Conservation (phyloP, 2,113 vertebrate genomes). For the Tychaedon coryphoeus region DNA sequence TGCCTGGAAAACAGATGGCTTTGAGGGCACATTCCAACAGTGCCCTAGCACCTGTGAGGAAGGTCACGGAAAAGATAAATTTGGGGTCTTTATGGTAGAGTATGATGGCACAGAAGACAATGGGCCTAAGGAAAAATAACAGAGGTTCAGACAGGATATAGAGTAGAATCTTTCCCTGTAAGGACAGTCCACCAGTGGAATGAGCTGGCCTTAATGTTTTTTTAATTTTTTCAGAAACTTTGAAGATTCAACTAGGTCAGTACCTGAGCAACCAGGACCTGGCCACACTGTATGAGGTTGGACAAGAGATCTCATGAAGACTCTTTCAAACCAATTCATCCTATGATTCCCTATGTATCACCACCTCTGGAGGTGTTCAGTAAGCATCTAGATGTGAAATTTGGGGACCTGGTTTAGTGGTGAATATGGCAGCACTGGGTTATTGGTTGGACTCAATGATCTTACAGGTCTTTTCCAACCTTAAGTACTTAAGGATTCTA, state of each 20-base stretch:
- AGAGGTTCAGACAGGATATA: background rate
- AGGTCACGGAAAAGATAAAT: background rate
- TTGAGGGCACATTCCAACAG: background rate
- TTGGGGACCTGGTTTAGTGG: background rate
- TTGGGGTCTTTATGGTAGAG: background rate
- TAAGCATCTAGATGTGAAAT: background rate
- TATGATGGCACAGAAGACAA: rapidly evolving
- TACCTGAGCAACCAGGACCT: background rate
- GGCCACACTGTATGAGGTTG: background rate
- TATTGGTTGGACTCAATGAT: background rate
- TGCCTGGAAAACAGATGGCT: background rate
- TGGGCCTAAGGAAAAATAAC: background rate
- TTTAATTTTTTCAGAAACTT: background rate
- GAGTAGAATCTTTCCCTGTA: background rate
- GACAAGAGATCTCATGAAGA: background rate
- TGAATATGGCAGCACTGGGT: background rate
- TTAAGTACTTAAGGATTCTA: background rate
- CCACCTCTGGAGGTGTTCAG: background rate
- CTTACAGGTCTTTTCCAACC: background rate
- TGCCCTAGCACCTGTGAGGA: background rate
- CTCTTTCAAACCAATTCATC: background rate
- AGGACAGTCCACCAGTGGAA: background rate
- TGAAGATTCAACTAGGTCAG: background rate
- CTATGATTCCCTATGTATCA: background rate
- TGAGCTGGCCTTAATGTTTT: background rate